These are phyloP conservation scores for Acanthis flammea DNA, from an alignment of 2,797 vertebrate genomes.

Conservation along the genomic window DNA sequence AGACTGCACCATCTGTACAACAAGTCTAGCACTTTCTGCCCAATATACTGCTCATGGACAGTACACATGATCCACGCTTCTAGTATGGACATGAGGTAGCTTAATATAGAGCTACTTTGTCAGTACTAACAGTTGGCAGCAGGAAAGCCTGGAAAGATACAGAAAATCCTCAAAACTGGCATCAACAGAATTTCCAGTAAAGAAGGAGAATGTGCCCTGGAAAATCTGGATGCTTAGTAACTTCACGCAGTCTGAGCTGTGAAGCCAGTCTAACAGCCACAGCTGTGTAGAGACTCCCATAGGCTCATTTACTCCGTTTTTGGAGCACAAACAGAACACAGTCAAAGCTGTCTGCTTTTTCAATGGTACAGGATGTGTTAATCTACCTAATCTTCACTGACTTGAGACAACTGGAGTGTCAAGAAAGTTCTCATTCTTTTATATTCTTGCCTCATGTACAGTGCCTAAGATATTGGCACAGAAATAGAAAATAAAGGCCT, in stretches of 20 bases:
- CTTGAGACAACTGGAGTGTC: not conserved
- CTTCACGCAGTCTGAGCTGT: not conserved
- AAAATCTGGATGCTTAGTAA: not conserved
- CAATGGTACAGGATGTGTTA: not conserved
- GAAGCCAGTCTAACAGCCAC: not conserved
- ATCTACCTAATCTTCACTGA: not conserved
- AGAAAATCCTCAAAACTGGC: not conserved
- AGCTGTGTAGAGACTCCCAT: not conserved
- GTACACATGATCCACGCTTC: not conserved
- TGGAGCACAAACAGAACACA: not conserved
- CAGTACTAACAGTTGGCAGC: not conserved
- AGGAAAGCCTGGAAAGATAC: not conserved
- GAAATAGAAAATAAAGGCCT: not conserved
- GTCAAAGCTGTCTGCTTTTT: not conserved
- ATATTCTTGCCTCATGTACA: not conserved
- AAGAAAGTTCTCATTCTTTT: not conserved
- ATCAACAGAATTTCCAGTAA: not conserved
- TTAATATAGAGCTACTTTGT: not conserved
- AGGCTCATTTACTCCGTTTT: not conserved
- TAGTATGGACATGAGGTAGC: not conserved
- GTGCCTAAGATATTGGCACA: not conserved
- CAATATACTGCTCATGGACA: not conserved
- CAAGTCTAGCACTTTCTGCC: not conserved
- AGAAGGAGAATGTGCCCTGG: not conserved
- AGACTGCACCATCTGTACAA: not conserved